These are phyloP conservation scores for Oreotrochilus melanogaster DNA, from an alignment of 2,113 vertebrate genomes.

Conservation along the genomic window DNA sequence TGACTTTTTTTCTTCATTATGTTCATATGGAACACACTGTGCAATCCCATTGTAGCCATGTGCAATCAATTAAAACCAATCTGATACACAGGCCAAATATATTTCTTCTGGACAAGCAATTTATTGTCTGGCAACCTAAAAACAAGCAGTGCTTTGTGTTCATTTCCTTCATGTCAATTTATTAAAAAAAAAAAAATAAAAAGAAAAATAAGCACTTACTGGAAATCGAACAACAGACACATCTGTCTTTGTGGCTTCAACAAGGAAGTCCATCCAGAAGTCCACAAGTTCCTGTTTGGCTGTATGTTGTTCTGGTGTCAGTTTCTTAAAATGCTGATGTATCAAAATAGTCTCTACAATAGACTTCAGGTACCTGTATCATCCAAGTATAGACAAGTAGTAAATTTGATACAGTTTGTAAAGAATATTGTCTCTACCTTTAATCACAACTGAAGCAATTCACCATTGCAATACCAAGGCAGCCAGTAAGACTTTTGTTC, in stretches of 20 bases:
- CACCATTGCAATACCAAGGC: background rate
- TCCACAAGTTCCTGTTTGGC: constrained; percentile 93
- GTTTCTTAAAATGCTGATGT: constrained; percentile 94
- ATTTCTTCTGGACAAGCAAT: background rate
- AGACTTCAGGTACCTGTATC: constrained; percentile 91
- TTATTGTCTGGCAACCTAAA: background rate
- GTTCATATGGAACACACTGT: background rate
- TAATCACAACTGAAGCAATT: background rate
- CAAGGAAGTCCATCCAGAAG: constrained; percentile 99
- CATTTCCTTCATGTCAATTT: background rate
- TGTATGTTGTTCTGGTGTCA: constrained; percentile 83
- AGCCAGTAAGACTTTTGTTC: background rate
- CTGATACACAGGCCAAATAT: background rate
- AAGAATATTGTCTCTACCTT: background rate
- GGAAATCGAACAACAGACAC: constrained; percentile 96
- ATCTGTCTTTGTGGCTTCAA: constrained; percentile 94
- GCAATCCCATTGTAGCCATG: background rate
- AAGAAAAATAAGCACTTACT: constrained; percentile 78
- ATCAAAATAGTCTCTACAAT: constrained; percentile 96
- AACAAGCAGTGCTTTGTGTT: background rate
- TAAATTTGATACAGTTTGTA: background rate
- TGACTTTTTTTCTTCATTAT: background rate
- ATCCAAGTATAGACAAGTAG: background rate
- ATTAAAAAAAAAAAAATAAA: background rate
- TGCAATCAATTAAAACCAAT: background rate